Evolutionary conservation across 2,797 vertebrate species (phyloP), one percentile per base, ranked within the genome.

Genomic region (Clamator glandarius): DNA sequence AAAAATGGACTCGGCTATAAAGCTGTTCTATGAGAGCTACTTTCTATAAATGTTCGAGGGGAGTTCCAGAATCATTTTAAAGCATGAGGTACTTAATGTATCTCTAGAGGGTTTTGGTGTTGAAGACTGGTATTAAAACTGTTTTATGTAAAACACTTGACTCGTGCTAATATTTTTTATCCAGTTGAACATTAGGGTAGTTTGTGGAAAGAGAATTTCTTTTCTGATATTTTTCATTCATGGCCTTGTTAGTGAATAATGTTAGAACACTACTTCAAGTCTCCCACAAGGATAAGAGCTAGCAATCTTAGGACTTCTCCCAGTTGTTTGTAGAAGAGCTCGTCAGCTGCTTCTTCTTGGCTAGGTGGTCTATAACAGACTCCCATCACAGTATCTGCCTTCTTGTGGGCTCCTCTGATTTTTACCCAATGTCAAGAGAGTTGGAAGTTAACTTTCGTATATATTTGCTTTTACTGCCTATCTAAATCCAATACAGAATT

Each of bases 41-140:
- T 59, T 77, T 79, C 89, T 90, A 4, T 70, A 84, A 66, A 64
- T 59, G 52, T 82, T 46, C 82, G 58, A 86, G 58, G 21, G 41
- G 31, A 87, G 66, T 82, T 54, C 85, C 85, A 79, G 58, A 87
- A 59, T n/a, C 57, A 69, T 78, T 93, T 93, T 73, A 52, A 83
- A 92, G 39, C 42, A 28, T 54, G 46, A 72, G 5, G 12, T 88
- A 90, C 79, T 76, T 87, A 64, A 15, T 86, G 36, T 28, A 83
- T 89, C 41, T 89, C 52, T 87, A 67, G 70, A 91, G 83, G 8
- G 11, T 72, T 91, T 82, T 81, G 19, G 11, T 79, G 39, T 12
- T 74, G 50, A 94, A 54, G 35, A 50, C 41, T 88, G 52, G 23
- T 72, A 35, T 54, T 89, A 73, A 73, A 93, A 58, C 11, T 21